Evolutionary conservation across 1,140 invertebrate species (phyloP).

Genomic region (Heterodera carotae): DNA sequence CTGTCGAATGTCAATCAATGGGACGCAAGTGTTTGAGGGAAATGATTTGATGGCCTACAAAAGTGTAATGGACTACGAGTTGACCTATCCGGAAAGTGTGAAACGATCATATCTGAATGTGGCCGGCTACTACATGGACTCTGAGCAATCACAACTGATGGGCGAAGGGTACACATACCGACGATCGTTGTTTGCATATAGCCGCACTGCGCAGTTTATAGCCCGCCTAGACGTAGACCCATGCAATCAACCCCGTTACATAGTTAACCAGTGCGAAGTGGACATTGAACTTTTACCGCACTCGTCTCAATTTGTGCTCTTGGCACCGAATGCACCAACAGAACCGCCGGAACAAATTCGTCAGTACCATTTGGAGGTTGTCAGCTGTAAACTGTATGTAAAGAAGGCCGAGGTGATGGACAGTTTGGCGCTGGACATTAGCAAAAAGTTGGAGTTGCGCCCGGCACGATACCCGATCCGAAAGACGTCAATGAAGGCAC

Average conservation of each 20-base stretch:
- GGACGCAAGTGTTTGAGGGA: constrained; percentile 12
- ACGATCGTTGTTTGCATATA: background rate
- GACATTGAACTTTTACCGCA: constrained; percentile 18
- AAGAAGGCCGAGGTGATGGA: constrained; percentile 24
- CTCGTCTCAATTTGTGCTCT: background rate
- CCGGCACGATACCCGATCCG: constrained; percentile 19
- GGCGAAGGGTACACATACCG: constrained; percentile 5
- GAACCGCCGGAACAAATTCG: background rate
- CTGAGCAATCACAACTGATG: background rate
- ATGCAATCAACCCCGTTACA: constrained; percentile 11
- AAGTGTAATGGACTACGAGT: constrained; percentile 17
- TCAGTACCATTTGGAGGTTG: constrained; percentile 13
- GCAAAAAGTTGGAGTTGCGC: constrained; percentile 13
- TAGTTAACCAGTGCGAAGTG: constrained; percentile 19
- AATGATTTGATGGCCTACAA: constrained; percentile 23
- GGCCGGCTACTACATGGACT: constrained; percentile 6
- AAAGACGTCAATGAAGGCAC: constrained; percentile 10
- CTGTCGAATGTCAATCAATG: constrained; percentile 17
- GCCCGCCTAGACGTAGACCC: constrained; percentile 16
- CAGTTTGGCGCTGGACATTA: constrained; percentile 10
- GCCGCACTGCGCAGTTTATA: constrained; percentile 11
- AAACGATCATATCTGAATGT: constrained; percentile 21
- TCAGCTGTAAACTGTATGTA: constrained; percentile 23
- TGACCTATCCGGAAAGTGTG: constrained; percentile 11
- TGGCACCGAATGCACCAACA: background rate